These are phyloP conservation scores for Myzus persicae DNA, from an alignment of 1,140 invertebrate species.

Conservation along the genomic window DNA sequence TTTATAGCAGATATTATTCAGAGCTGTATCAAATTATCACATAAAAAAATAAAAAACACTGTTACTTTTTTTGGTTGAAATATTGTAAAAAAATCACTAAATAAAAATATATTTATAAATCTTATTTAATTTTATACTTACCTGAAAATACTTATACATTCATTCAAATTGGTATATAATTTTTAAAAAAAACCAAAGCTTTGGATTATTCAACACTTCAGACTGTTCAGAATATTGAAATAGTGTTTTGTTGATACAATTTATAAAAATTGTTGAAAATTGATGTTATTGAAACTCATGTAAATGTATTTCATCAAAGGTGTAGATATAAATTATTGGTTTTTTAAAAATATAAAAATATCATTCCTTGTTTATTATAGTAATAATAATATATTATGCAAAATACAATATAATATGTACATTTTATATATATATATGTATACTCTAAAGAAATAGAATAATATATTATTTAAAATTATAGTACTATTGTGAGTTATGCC, in stretches of 20 bases:
- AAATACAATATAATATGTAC: too few species aligned
- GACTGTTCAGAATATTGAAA: too few species aligned
- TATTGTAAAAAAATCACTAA: background rate
- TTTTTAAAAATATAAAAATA: background rate
- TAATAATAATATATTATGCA: background rate
- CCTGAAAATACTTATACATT: background rate
- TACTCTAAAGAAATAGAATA: background rate
- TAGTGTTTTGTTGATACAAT: background rate
- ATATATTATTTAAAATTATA: background rate
- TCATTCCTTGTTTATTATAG: background rate
- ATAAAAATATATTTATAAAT: background rate
- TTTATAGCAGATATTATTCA: background rate
- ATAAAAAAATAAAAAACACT: too few species aligned
- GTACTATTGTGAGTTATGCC: background rate
- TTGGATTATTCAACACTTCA: too few species aligned
- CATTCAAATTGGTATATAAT: background rate
- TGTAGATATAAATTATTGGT: background rate
- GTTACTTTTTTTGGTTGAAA: background rate
- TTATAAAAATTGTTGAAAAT: background rate
- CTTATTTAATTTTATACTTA: background rate
- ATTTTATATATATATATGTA: too few species aligned
- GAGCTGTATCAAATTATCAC: background rate
- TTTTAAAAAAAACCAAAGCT: too few species aligned
- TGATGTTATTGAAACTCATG: background rate
- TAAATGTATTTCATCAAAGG: background rate